Evolutionary conservation across 2,797 vertebrate genomes (phyloP).

Genomic region (Lagocephalus sceleratus): DNA sequence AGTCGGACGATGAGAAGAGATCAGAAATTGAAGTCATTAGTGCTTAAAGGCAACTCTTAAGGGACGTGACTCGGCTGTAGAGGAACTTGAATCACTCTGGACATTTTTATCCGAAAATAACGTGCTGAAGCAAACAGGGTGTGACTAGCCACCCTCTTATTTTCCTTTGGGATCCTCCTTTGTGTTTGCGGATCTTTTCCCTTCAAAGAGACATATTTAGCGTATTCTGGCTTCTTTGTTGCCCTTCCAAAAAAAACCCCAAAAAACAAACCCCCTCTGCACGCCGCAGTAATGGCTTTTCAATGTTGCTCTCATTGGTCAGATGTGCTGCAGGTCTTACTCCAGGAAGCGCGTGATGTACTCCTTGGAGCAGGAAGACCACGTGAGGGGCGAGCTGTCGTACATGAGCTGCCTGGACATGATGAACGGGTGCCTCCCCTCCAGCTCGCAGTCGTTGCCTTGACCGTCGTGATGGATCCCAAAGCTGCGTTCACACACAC

Average conservation of each 20-base stretch:
- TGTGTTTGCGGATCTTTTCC: background rate
- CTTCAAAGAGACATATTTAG: background rate
- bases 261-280: no score
- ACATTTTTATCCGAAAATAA: background rate
- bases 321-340: slow-evolving; percentile 73
- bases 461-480: slow-evolving; percentile 96
- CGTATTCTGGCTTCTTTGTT: slow-evolving; percentile 6
- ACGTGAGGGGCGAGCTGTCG: slow-evolving; percentile 90
- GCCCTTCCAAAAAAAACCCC: background rate
- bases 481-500: slow-evolving; percentile 75
- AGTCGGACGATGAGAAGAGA: background rate
- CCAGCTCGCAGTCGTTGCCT: slow-evolving; percentile 91
- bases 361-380: slow-evolving; percentile 95
- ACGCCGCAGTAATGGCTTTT: background rate
- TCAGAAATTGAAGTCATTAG: no score
- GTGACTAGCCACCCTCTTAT: background rate
- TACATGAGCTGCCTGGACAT: slow-evolving; percentile 97
- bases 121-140: slow-evolving; percentile 6
- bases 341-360: slow-evolving; percentile 97
- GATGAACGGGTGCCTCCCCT: slow-evolving; percentile 86
- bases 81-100: slow-evolving; percentile 5
- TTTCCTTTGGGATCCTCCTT: slow-evolving; percentile 2
- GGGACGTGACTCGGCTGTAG: background rate
- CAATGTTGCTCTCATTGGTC: slow-evolving; percentile 6
- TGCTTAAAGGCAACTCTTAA: no score